Percentiles rank a stretch among this genome's conserved stretches.
Conservation (phyloP, 2,888 invertebrate species). For the Creontiades dilutus region DNA sequence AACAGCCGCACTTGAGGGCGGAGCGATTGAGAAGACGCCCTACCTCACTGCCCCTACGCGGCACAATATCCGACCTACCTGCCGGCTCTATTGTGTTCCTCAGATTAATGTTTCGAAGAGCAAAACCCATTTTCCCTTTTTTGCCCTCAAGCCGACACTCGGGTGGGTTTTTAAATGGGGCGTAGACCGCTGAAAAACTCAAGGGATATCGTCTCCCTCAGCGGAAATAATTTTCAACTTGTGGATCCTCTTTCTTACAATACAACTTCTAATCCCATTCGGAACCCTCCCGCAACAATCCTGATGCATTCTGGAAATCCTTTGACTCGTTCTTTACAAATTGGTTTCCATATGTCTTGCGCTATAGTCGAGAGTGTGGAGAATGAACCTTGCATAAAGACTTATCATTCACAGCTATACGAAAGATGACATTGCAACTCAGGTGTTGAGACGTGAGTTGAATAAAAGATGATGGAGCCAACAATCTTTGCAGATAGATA, state of each 20-base stretch:
- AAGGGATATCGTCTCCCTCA: background rate
- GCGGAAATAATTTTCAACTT: slow-evolving; percentile 29
- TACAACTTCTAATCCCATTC: background rate
- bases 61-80: slow-evolving; percentile 33
- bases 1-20: background rate
- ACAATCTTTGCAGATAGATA: too few relatives aligned
- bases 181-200: background rate
- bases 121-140: slow-evolving; percentile 39
- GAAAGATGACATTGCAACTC: background rate
- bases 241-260: slow-evolving; percentile 6
- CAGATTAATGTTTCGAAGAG: slow-evolving; percentile 36
- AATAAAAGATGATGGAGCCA: too few relatives aligned
- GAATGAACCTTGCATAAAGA: background rate
- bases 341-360: background rate
- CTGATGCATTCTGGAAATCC: background rate
- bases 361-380: background rate
- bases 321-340: background rate
- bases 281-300: background rate
- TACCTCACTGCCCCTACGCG: background rate
- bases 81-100: slow-evolving; percentile 17
- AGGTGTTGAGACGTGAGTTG: background rate
- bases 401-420: background rate
- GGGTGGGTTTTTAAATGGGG: background rate
- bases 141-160: slow-evolving; percentile 28
- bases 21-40: background rate